phyloP scores from a whole-genome alignment of 2,888 invertebrate species.

The Euproctis similis region DNA sequence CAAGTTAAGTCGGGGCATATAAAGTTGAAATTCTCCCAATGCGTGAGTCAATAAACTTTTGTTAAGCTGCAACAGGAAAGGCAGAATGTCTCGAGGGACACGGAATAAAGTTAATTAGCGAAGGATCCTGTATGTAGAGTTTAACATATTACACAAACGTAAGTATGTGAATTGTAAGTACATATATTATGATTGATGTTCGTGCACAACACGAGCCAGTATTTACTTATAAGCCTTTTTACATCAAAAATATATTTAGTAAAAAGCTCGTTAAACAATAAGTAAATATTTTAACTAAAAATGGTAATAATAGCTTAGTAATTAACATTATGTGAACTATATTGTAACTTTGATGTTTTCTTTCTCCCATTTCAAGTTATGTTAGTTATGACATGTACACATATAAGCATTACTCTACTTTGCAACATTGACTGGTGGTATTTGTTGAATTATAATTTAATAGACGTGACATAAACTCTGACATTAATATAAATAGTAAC shows the following conservation, averaged over 20 bases:
- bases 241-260: too few species aligned
- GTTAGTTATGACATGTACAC: constrained; percentile 8
- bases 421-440: neutral
- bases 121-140: too few species aligned
- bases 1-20: constrained; percentile 12
- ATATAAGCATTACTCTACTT: constrained; percentile 7
- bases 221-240: neutral
- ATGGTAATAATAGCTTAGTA: too few species aligned
- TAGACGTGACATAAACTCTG: neutral
- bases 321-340: too few species aligned
- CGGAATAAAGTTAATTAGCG: constrained; percentile 13
- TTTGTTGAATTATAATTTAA: constrained; percentile 1
- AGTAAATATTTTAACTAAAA: too few species aligned
- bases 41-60: constrained; percentile 12
- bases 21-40: constrained; percentile 10
- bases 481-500: neutral
- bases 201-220: neutral
- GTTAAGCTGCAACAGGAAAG: constrained; percentile 11
- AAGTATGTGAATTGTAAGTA: constrained; percentile 3
- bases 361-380: too few species aligned
- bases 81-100: constrained; percentile 7
- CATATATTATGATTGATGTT: constrained; percentile 1
- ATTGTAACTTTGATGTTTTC: too few species aligned
- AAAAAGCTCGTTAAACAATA: too few species aligned
- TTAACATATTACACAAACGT: too few species aligned